phyloP scores from a whole-genome alignment of 1,140 invertebrate species.

The Camponotus pennsylvanicus region DNA sequence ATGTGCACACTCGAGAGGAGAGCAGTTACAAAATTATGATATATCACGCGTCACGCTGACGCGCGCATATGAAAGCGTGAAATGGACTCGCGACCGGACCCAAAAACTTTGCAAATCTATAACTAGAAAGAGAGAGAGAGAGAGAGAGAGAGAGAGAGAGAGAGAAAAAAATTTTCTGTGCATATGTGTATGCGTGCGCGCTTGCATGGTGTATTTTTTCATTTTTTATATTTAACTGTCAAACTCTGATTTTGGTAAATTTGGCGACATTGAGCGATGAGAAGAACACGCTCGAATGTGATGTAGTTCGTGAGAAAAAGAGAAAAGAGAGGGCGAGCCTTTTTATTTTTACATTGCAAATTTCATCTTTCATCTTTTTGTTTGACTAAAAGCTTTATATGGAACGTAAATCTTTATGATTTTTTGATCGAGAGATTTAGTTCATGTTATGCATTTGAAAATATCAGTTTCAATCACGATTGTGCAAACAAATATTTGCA shows the following conservation, averaged over 20 bases:
- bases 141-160: no score
- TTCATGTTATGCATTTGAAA: neutral
- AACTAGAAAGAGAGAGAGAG: neutral
- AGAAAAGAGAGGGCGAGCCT: neutral
- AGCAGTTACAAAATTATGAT: slow-evolving; percentile 81
- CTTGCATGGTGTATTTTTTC: neutral
- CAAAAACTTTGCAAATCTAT: slow-evolving; percentile 38
- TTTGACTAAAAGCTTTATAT: neutral
- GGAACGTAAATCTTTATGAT: neutral
- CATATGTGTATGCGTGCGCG: no score
- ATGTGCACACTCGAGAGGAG: slow-evolving; percentile 22
- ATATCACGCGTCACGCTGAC: slow-evolving; percentile 72
- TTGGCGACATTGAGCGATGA: slow-evolving; percentile 65
- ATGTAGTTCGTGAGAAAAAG: neutral
- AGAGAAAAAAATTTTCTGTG: no score
- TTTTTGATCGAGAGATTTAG: neutral
- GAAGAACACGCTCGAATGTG: neutral
- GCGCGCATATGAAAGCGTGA: slow-evolving; percentile 43
- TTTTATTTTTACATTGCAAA: neutral
- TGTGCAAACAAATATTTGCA: neutral
- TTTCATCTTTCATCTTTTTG: neutral
- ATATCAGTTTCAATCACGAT: slow-evolving; percentile 1
- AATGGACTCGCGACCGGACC: slow-evolving; percentile 32
- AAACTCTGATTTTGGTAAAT: slow-evolving; percentile 20
- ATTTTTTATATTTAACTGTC: slow-evolving; percentile 46